phyloP scores from a whole-genome alignment of 2,888 invertebrate species.

The Hymenopus coronatus region DNA sequence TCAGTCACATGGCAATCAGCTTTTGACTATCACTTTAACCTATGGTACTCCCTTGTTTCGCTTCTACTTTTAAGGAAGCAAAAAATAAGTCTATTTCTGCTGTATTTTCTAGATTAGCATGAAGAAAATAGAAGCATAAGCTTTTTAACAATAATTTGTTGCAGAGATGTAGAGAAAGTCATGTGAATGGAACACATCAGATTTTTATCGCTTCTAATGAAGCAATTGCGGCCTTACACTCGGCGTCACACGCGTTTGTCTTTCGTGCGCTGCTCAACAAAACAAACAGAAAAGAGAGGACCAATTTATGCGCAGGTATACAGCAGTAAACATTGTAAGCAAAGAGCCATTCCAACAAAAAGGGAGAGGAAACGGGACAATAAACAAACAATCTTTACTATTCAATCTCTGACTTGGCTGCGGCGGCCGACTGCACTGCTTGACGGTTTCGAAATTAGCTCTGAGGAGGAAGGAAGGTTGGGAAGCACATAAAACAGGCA shows the following conservation, averaged over 20 bases:
- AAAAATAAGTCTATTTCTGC: too few species aligned
- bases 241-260: not conserved
- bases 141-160: too few species aligned
- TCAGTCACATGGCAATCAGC: too few species aligned
- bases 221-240: not conserved
- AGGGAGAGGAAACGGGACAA: slow-evolving; percentile 19
- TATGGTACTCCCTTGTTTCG: too few species aligned
- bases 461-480: not conserved
- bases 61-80: too few species aligned
- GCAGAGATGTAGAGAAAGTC: too few species aligned
- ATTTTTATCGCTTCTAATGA: not conserved
- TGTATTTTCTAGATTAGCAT: too few species aligned
- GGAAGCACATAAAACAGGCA: slow-evolving; percentile 1
- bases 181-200: too few species aligned
- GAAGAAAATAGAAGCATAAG: too few species aligned
- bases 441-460: slow-evolving; percentile 6
- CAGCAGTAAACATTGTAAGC: not conserved
- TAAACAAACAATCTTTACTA: slow-evolving; percentile 30
- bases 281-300: not conserved
- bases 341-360: slow-evolving; percentile 11
- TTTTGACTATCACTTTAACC: too few species aligned
- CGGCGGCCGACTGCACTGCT: not conserved
- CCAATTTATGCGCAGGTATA: not conserved
- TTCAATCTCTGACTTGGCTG: slow-evolving; percentile 16
- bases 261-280: not conserved